Evolutionary conservation across 2,888 invertebrate genomes (phyloP).

Genomic region (Microctonus hyperodae): DNA sequence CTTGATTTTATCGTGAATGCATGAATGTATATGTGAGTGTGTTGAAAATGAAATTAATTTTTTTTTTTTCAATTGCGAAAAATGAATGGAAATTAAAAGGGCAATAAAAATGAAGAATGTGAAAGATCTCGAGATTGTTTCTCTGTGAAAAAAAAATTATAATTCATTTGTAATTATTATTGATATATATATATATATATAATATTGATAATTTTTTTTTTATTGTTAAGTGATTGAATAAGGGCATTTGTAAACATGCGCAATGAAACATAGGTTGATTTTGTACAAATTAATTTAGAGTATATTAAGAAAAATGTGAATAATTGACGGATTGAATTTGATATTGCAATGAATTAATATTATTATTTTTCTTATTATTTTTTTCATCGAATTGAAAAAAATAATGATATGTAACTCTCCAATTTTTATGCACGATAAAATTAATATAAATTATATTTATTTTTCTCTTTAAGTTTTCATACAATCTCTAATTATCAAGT

Average conservation of each 20-base stretch:
- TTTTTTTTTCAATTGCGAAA: not conserved
- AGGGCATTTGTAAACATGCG: slow-evolving; percentile 4
- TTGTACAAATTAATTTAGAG: slow-evolving; percentile 27
- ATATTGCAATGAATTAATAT: not conserved
- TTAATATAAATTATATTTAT: not conserved
- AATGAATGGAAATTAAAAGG: not conserved
- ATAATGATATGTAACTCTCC: not conserved
- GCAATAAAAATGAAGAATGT: not conserved
- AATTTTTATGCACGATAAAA: not conserved
- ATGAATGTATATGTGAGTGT: not conserved
- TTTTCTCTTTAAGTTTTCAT: too few species aligned
- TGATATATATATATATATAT: not conserved
- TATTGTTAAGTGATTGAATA: slow-evolving; percentile 3
- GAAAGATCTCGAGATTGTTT: slow-evolving; percentile 1
- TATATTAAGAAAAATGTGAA: not conserved
- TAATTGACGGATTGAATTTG: not conserved
- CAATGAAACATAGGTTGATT: slow-evolving; percentile 12
- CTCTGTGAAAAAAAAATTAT: not conserved
- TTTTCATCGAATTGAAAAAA: not conserved
- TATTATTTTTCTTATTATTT: not conserved
- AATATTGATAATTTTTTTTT: not conserved
- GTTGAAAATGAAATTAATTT: not conserved
- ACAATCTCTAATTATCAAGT: not conserved
- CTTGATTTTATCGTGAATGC: not conserved
- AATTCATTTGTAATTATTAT: not conserved